A percentile compares a stretch with the other conserved stretches of the same genome.
Evolutionary conservation across 30 jellyfish, hydroid and myxozoan species (phyloP).

Genomic region (Turritopsis dohrnii): DNA sequence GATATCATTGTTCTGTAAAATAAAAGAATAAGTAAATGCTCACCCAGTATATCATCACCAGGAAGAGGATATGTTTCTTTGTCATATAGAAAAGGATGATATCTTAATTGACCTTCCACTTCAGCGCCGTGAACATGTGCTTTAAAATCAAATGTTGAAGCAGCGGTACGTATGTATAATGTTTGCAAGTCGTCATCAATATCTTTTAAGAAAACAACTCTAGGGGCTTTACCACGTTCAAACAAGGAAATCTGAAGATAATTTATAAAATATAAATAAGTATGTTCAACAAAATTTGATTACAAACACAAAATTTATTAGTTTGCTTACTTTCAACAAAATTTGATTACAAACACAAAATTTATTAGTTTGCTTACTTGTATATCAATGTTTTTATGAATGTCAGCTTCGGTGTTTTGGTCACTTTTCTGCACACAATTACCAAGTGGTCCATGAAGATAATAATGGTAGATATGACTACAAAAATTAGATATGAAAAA

Average conservation of each 20-base stretch:
- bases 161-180: conserved; percentile 36
- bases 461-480: conserved; percentile 60
- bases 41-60: conserved; percentile 23
- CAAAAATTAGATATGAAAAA: neutral
- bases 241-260: conserved; percentile 30
- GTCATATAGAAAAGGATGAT: conserved; percentile 66
- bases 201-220: conserved; percentile 38
- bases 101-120: conserved; percentile 56
- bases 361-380: neutral
- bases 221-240: conserved; percentile 37
- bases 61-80: conserved; percentile 50
- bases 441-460: conserved; percentile 69
- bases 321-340: too few relatives aligned
- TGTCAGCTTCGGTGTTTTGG: neutral
- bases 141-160: conserved; percentile 41
- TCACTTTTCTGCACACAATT: conserved; percentile 6
- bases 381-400: neutral
- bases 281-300: too few relatives aligned
- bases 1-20: too few relatives aligned
- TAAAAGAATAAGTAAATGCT: neutral
- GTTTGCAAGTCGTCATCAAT: conserved; percentile 52
- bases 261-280: too few relatives aligned
- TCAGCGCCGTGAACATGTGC: conserved; percentile 58
- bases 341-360: too few relatives aligned
- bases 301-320: neutral